phyloP scores from a whole-genome alignment of 2,113 vertebrate genomes.

The Aramus guarauna region DNA sequence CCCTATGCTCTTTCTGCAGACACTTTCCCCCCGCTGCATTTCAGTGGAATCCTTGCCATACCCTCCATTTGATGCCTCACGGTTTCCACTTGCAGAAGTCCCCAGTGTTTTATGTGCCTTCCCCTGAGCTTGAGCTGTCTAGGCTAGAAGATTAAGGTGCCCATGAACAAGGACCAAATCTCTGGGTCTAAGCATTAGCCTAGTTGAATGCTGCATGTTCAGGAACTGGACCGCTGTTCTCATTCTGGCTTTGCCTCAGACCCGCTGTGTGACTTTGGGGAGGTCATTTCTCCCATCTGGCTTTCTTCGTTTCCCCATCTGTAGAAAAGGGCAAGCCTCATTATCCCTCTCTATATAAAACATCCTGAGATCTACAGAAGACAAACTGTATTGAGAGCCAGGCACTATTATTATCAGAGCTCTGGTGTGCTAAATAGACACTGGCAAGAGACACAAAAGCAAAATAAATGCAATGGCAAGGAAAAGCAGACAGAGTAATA shows the following conservation, averaged over 20 bases:
- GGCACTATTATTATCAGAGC: background rate
- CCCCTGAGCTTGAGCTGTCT: background rate
- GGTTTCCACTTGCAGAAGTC: background rate
- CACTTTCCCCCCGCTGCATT: background rate
- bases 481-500: background rate
- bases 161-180: background rate
- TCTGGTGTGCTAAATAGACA: background rate
- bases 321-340: background rate
- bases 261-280: background rate
- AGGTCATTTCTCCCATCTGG: background rate
- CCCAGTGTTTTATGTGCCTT: background rate
- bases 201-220: accelerated
- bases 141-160: background rate
- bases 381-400: background rate
- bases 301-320: background rate
- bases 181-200: background rate
- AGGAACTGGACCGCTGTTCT: background rate
- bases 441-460: background rate
- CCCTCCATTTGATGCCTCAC: background rate
- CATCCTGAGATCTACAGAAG: background rate
- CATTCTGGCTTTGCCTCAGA: background rate
- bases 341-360: background rate
- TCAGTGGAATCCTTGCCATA: background rate
- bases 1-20: background rate
- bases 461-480: background rate